Evolutionary conservation across 2,797 vertebrate genomes (phyloP).

Genomic region (Arnoldichthys spilopterus): DNA sequence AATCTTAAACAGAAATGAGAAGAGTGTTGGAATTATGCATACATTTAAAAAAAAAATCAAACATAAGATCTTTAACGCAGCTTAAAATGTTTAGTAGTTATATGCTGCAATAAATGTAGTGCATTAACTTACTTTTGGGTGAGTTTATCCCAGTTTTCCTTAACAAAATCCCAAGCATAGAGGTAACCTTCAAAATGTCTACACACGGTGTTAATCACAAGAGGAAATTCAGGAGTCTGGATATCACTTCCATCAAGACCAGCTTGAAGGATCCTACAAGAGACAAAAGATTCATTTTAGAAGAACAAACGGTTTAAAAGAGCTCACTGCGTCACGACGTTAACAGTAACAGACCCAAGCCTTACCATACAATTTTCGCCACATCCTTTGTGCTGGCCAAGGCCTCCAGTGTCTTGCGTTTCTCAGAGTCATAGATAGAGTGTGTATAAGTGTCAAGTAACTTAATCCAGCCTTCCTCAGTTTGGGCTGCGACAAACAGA

Average conservation of each 20-base stretch:
- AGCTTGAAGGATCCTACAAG: slow-evolving; percentile 83
- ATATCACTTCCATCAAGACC: slow-evolving; percentile 82
- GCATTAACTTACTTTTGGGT: slow-evolving; percentile 84
- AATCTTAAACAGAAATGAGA: slow-evolving; percentile 77
- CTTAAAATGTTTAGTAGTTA: neutral
- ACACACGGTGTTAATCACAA: slow-evolving; percentile 80
- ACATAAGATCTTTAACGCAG: neutral
- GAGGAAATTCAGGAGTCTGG: slow-evolving; percentile 86
- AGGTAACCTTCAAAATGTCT: slow-evolving; percentile 84
- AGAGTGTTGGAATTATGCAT: neutral
- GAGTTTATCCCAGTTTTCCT: slow-evolving; percentile 92
- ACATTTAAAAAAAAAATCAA: neutral
- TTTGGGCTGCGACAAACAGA: slow-evolving; percentile 86
- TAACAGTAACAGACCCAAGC: neutral
- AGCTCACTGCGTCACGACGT: neutral
- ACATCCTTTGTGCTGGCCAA: slow-evolving; percentile 86
- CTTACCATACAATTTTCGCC: slow-evolving; percentile 81
- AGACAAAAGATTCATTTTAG: neutral
- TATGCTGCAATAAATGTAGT: too few species aligned
- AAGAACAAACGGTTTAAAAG: neutral
- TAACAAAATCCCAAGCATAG: slow-evolving; percentile 94
- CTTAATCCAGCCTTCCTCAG: slow-evolving; percentile 77
- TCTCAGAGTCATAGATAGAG: slow-evolving; percentile 82
- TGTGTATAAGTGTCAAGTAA: slow-evolving; percentile 74
- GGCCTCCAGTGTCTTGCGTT: slow-evolving; percentile 86